Evolutionary conservation across 1,140 invertebrate species (phyloP).

Genomic region (Zaprionus inermis): DNA sequence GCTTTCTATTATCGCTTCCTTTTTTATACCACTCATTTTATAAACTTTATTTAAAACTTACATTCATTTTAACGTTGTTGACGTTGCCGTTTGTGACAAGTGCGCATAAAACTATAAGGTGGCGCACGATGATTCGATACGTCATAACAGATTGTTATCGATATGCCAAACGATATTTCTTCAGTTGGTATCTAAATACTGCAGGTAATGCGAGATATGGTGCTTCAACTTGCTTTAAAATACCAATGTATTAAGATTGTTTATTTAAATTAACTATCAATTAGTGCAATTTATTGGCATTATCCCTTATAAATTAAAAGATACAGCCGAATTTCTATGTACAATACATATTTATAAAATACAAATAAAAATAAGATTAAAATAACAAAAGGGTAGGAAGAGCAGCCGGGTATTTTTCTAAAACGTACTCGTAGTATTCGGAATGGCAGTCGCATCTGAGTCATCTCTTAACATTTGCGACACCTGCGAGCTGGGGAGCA

Average conservation of each 20-base stretch:
- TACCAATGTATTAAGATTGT: background rate
- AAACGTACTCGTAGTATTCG: conserved; percentile 50
- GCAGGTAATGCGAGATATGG: too few relatives aligned
- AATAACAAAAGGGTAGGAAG: conserved; percentile 17
- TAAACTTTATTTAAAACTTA: conserved; percentile 40
- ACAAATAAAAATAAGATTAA: conserved; percentile 5
- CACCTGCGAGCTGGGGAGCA: conserved; percentile 70
- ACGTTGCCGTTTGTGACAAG: conserved; percentile 44
- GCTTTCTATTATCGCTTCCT: background rate
- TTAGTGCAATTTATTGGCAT: background rate
- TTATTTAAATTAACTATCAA: background rate
- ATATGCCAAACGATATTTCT: background rate
- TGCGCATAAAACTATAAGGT: background rate
- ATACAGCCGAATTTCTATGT: conserved; percentile 2
- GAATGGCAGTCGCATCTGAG: conserved; percentile 57
- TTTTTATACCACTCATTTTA: background rate
- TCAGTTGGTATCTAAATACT: background rate
- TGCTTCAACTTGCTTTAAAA: too few relatives aligned
- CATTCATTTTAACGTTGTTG: conserved; percentile 66
- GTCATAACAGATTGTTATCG: conserved; percentile 12
- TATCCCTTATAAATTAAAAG: background rate
- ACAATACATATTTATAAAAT: conserved; percentile 10
- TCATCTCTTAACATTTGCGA: conserved; percentile 73
- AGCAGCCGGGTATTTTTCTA: conserved; percentile 11
- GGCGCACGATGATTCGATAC: conserved; percentile 3